phyloP scores from a whole-genome alignment of 1,140 invertebrate genomes.

The Daktulosphaira vitifoliae region DNA sequence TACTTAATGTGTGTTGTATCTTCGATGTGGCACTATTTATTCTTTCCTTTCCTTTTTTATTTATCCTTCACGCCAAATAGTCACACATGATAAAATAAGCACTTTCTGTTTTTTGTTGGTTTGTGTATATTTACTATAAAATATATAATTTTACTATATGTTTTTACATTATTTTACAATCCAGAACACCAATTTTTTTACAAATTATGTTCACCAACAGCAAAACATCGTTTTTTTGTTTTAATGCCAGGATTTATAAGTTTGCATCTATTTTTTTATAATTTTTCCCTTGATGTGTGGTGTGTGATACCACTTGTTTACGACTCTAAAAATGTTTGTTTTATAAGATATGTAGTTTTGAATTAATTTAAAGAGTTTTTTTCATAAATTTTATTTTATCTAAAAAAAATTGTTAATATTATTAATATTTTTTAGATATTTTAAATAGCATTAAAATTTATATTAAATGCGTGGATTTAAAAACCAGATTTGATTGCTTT shows the following conservation, averaged over 20 bases:
- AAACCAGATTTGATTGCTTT: neutral
- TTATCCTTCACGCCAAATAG: neutral
- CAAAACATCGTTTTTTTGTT: too few relatives aligned
- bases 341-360: neutral
- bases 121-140: too few relatives aligned
- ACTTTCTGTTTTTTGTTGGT: too few relatives aligned
- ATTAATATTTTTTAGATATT: slow-evolving; percentile 1
- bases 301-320: neutral
- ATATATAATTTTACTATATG: slow-evolving; percentile 4
- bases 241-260: too few relatives aligned
- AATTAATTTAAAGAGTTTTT: neutral
- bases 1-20: slow-evolving; percentile 12
- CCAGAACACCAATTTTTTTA: neutral
- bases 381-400: neutral
- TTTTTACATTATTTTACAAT: slow-evolving; percentile 4
- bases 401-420: slow-evolving; percentile 3
- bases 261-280: neutral
- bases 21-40: slow-evolving; percentile 18
- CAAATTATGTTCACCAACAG: neutral
- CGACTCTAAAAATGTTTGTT: neutral
- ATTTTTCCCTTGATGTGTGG: neutral
- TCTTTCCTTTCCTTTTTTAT: neutral
- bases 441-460: too few relatives aligned
- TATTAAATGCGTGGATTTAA: slow-evolving; percentile 18
- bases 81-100: slow-evolving; percentile 12